phyloP scores from a whole-genome alignment of 2,113 vertebrate species.

The Addax nasomaculatus region DNA sequence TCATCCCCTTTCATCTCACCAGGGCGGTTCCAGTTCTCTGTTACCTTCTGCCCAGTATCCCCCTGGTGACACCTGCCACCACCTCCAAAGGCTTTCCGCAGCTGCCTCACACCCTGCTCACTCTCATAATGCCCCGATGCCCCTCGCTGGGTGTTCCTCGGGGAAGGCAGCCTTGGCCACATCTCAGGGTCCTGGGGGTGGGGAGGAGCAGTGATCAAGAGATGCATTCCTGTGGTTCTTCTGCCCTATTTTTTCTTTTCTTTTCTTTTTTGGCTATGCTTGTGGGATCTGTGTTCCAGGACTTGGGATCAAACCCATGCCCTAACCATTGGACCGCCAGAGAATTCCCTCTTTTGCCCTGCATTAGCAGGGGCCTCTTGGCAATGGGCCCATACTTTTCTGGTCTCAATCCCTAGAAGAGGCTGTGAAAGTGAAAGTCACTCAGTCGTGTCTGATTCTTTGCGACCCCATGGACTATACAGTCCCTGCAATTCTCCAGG shows the following conservation, averaged over 20 bases:
- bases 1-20: neutral
- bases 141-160: neutral
- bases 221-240: neutral
- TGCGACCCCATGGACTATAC: neutral
- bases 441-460: neutral
- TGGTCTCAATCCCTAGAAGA: neutral
- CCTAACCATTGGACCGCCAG: neutral
- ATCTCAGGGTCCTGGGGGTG: neutral
- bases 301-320: neutral
- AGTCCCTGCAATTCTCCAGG: neutral
- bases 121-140: neutral
- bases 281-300: neutral
- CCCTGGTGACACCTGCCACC: conserved; percentile 8
- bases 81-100: neutral
- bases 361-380: neutral
- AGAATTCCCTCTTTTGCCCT: neutral
- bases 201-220: neutral
- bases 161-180: neutral
- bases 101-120: neutral
- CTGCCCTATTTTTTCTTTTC: neutral
- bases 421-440: neutral
- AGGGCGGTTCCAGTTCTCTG: neutral
- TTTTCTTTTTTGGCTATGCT: neutral
- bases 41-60: neutral
- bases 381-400: neutral